Evolutionary conservation across 2,113 vertebrate genomes (phyloP), one percentile per base, ranked within the genome.

Genomic region (Salvator merianae): DNA sequence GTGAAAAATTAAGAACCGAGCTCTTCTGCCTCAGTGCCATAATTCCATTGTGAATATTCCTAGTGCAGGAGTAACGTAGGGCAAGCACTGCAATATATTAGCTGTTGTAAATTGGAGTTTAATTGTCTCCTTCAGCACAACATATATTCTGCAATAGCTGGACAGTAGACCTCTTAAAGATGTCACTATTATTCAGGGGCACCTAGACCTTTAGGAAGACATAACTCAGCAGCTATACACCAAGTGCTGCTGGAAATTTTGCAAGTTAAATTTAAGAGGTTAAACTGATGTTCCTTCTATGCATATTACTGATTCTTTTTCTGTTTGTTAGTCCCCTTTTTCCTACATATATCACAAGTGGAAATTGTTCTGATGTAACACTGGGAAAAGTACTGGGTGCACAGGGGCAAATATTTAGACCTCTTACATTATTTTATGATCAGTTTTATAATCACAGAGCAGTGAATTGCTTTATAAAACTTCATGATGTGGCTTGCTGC

Each of bases 111-210:
- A 87, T 59, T 26, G 71, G 78, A 70, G 72, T 32, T 40, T 62
- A 87, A 84, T 80, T 71, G 63, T 87, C 50, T 75, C 77, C 71
- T 84, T 80, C 50, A 75, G 62, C 36, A 43, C 50, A 34, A 81
- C 71, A 63, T 63, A 82, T 86, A 86, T 76, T 47, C 82, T 82
- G 65, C 73, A 47, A 40, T 77, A 65, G 36, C 50, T 63, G 53
- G 40, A 78, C 50, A 65, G 68, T 47, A 47, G 73, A 63, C n/a
- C 26, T 69, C 38, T 84, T 79, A 36, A 84, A 77, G 32, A 65
- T 65, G 59, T 77, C 55, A 55, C 40, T 71, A 76, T 70, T 77
- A 76, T 62, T 81, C 65, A 80, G 72, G 71, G n/a, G 38, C 53
- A 81, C 71, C 71, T 36, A 80, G 77, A 75, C 70, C 50, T 84